Base-by-base conservation (phyloP, 2,888 invertebrate species). In the Cryptophagus acutangulus region DNA sequence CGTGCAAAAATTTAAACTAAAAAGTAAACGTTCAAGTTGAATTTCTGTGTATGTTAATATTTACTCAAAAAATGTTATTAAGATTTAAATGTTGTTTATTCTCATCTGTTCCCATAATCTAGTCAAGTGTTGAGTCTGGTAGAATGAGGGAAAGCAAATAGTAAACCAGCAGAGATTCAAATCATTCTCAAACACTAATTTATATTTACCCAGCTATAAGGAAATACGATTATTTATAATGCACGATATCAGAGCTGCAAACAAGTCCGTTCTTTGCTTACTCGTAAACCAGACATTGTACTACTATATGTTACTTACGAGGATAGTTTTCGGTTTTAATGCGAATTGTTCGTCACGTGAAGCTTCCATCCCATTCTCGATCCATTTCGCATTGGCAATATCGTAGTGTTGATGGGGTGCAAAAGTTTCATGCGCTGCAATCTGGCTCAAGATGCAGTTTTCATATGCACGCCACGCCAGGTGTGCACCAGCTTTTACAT, bases 191-290 rank as follows among this genome's bases (percentile, higher is more conserved):
- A 60, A 60, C 57, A 61, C 52, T 62, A 59, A 62, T 61, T 57
- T 58, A 58, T 61, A 60, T 61, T 61, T 61, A 54, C 58, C 48
- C 52, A 59, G 57, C 54, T 55, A 58, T 56, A 58, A 58, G 57
- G 58, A 58, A 60, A 57, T 29, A 42, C 51, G 53, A 55, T 55
- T 58, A 58, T 58, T 56, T 58, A 56, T 56, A 56, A 58, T 54
- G 50, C 46, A 51, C 45, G 50, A 52, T 52, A 55, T 56, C 54
- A 50, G 47, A 46, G 46, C 48, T 50, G 55, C 54, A 57, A 54
- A 55, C 52, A 55, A 54, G 46, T 54, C 49, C 45, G 48, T 50
- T 47, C 48, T 51, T 49, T 50, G 41, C 46, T 47, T 43, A 51
- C 53, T 54, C 51, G 52, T 55, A 55, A 57, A 55, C 46, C 48